Percentiles rank a stretch among this genome's conserved stretches.
These are phyloP conservation scores for Limnothrissa miodon DNA, from an alignment of 2,113 vertebrate genomes.

Conservation along the genomic window DNA sequence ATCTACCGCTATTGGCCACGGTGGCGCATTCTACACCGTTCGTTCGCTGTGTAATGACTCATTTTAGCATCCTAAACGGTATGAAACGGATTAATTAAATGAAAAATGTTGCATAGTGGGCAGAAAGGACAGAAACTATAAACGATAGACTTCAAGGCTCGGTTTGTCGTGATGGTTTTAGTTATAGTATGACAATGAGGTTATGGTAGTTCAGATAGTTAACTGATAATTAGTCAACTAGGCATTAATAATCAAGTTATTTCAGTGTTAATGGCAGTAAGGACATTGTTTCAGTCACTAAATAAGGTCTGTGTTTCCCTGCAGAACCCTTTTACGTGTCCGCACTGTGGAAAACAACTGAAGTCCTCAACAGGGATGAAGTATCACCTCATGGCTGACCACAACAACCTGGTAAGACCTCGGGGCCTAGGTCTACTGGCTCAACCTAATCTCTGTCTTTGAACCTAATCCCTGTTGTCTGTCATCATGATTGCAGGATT, in stretches of 20 bases:
- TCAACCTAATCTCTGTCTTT: too few species aligned
- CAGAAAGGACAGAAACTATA: background rate
- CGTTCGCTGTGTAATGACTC: too few species aligned
- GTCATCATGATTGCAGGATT: too few species aligned
- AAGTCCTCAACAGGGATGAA: slow-evolving; percentile 93
- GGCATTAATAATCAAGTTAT: background rate
- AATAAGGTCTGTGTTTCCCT: too few species aligned
- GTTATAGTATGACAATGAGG: background rate
- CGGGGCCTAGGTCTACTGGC: too few species aligned
- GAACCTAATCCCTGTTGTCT: too few species aligned
- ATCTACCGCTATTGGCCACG: too few species aligned
- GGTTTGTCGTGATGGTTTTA: too few species aligned
- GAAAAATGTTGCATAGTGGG: too few species aligned
- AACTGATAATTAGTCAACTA: background rate
- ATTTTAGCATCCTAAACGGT: too few species aligned
- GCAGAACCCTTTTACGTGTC: slow-evolving; percentile 86
- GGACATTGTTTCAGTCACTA: background rate
- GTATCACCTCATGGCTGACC: slow-evolving; percentile 95
- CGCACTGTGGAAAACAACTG: slow-evolving; percentile 90
- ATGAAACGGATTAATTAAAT: too few species aligned
- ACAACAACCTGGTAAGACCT: slow-evolving; percentile 83
- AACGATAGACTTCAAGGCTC: background rate
- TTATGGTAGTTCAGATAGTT: background rate
- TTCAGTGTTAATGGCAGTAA: background rate
- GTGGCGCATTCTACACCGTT: too few species aligned